Evolutionary conservation across 2,888 invertebrate genomes (phyloP).

Genomic region (Sepiola atlantica): DNA sequence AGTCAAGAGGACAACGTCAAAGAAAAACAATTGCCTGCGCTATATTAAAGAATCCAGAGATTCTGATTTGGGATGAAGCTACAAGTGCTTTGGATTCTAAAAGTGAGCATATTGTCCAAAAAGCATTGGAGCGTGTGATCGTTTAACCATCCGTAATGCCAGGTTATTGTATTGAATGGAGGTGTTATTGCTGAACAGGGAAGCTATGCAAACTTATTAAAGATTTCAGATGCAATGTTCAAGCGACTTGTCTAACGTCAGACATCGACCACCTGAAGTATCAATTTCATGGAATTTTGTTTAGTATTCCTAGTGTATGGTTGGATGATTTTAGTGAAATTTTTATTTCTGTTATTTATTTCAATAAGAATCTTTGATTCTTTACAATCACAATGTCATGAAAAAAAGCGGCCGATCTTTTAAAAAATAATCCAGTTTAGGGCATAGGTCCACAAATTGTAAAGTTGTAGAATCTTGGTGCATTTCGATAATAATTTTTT

Average conservation of each 20-base stretch:
- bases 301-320: not conserved
- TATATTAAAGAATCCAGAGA: conserved; percentile 92
- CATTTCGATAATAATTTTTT: no score
- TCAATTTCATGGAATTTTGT: not conserved
- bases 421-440: no score
- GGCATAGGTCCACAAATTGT: no score
- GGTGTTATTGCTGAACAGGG: conserved; percentile 90
- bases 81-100: conserved; percentile 95
- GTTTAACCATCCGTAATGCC: conserved; percentile 91
- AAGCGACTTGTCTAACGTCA: conserved; percentile 80
- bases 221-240: conserved; percentile 84
- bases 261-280: conserved; percentile 55
- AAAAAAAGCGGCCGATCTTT: no score
- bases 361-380: no score
- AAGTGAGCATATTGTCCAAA: conserved; percentile 91
- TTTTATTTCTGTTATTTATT: no score
- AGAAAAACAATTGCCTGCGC: conserved; percentile 94
- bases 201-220: conserved; percentile 83
- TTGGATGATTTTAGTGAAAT: not conserved
- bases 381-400: no score
- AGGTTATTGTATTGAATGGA: conserved; percentile 89
- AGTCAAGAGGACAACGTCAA: conserved; percentile 91
- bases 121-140: conserved; percentile 88
- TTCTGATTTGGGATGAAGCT: conserved; percentile 95
- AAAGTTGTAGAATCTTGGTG: no score